These are phyloP conservation scores for Iselma pallidipennis DNA, from an alignment of 2,888 invertebrate genomes.

Conservation along the genomic window DNA sequence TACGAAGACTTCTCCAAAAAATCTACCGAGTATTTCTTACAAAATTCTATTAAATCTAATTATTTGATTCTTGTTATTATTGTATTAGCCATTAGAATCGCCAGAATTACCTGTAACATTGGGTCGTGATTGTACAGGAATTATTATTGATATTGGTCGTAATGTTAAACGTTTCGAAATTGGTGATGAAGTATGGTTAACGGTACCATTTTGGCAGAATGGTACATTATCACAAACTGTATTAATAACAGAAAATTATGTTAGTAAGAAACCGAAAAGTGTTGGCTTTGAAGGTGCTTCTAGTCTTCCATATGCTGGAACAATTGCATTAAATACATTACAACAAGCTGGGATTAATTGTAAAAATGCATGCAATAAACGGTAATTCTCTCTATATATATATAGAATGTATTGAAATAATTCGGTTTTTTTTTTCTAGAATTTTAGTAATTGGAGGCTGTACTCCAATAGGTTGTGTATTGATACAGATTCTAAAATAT, in stretches of 20 bases:
- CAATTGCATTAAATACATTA: conserved; percentile 61
- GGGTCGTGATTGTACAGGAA: conserved; percentile 67
- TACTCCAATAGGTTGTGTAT: conserved; percentile 63
- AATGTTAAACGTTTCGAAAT: conserved; percentile 62
- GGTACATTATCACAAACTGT: conserved; percentile 63
- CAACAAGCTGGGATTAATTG: conserved; percentile 56
- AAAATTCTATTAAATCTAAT: neutral
- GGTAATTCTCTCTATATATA: conserved; percentile 49
- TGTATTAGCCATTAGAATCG: conserved; percentile 46
- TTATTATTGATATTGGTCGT: conserved; percentile 64
- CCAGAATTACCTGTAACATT: conserved; percentile 61
- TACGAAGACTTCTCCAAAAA: conserved; percentile 44
- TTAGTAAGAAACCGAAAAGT: conserved; percentile 61
- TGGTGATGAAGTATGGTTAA: conserved; percentile 66
- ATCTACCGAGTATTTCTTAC: conserved; percentile 39
- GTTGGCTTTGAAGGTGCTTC: conserved; percentile 65
- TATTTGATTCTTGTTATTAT: conserved; percentile 4
- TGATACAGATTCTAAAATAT: conserved; percentile 61
- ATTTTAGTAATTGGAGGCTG: conserved; percentile 62
- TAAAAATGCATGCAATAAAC: conserved; percentile 58
- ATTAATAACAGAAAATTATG: conserved; percentile 59
- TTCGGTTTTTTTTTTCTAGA: conserved; percentile 47
- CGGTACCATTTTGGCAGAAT: conserved; percentile 62
- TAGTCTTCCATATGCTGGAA: conserved; percentile 64
- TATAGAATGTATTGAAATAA: neutral